A percentile compares a stretch with the other conserved stretches of the same genome.
Conservation (phyloP, 2,797 vertebrate species). For the Fistularia commersonii region DNA sequence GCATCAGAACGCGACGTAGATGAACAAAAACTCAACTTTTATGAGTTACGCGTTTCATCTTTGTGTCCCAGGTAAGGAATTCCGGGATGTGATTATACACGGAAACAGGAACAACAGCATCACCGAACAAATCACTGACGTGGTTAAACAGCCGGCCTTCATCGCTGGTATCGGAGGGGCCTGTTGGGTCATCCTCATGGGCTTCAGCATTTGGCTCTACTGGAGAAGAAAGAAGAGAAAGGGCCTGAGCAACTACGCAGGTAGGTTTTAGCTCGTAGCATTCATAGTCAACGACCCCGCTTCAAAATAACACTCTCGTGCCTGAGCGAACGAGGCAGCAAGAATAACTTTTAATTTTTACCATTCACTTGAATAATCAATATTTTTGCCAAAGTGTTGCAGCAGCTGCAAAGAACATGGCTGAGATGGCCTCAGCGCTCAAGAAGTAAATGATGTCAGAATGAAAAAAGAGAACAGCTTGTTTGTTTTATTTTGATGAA, state of each 20-base stretch:
- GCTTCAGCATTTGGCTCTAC: slow-evolving; percentile 99
- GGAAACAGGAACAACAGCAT: slow-evolving; percentile 96
- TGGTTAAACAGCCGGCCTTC: slow-evolving; percentile 98
- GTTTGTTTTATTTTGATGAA: slow-evolving; percentile 40
- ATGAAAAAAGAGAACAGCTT: slow-evolving; percentile 4
- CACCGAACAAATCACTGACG: slow-evolving; percentile 98
- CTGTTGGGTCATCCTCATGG: slow-evolving; percentile 99
- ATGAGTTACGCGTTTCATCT: not conserved
- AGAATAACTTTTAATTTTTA: too few species aligned
- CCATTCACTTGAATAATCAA: too few species aligned
- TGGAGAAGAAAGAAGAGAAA: slow-evolving; percentile 99
- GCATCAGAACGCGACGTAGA: slow-evolving; percentile 17
- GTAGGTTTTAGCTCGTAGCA: slow-evolving; percentile 70
- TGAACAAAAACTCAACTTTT: not conserved
- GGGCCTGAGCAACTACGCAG: slow-evolving; percentile 99
- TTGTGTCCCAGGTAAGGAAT: slow-evolving; percentile 79
- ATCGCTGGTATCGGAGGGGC: slow-evolving; percentile 98
- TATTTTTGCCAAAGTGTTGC: too few species aligned
- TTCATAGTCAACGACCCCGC: too few species aligned
- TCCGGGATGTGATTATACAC: slow-evolving; percentile 93
- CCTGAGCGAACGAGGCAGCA: too few species aligned
- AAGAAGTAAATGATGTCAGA: slow-evolving; percentile 43
- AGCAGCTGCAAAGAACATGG: not conserved
- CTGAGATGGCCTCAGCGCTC: slow-evolving; percentile 21
- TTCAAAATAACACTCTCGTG: too few species aligned